Percentiles rank a stretch among this genome's conserved stretches.
phyloP scores from a whole-genome alignment of 2,113 vertebrate genomes.

The Circaetus gallicus region DNA sequence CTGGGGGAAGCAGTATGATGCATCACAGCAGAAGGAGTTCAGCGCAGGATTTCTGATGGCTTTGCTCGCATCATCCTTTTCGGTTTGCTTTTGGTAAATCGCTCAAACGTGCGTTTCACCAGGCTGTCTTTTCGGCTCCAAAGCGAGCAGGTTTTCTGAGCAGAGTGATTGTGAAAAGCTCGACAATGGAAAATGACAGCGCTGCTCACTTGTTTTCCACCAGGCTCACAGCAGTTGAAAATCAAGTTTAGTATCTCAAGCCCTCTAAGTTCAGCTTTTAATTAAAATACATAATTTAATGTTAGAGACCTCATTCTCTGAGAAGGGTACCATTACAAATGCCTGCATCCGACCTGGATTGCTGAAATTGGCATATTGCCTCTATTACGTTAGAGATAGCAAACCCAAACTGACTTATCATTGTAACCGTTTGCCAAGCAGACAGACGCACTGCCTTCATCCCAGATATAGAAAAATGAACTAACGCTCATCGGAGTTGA shows the following conservation, averaged over 20 bases:
- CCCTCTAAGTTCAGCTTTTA: slow-evolving; percentile 43
- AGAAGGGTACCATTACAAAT: not conserved
- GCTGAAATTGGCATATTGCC: slow-evolving; percentile 43
- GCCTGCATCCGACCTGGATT: not conserved
- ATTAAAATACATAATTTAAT: slow-evolving; percentile 57
- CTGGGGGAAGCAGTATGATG: not conserved
- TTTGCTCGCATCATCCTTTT: not conserved
- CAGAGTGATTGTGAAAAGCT: not conserved
- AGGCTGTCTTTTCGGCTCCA: not conserved
- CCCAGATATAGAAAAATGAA: not conserved
- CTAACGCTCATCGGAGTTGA: not conserved
- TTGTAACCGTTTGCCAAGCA: not conserved
- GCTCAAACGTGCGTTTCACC: not conserved
- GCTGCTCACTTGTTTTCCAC: not conserved
- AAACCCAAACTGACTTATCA: not conserved
- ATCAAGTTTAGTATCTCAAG: slow-evolving; percentile 9
- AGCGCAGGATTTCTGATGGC: not conserved
- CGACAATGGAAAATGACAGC: not conserved
- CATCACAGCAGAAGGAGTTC: not conserved
- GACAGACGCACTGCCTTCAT: not conserved
- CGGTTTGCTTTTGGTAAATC: not conserved
- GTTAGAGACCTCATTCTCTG: not conserved
- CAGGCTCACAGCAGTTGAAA: not conserved
- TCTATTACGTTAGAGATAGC: slow-evolving; percentile 15
- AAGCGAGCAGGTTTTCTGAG: not conserved